Conservation (phyloP, 2,113 vertebrate species). For the Uria aalge region DNA sequence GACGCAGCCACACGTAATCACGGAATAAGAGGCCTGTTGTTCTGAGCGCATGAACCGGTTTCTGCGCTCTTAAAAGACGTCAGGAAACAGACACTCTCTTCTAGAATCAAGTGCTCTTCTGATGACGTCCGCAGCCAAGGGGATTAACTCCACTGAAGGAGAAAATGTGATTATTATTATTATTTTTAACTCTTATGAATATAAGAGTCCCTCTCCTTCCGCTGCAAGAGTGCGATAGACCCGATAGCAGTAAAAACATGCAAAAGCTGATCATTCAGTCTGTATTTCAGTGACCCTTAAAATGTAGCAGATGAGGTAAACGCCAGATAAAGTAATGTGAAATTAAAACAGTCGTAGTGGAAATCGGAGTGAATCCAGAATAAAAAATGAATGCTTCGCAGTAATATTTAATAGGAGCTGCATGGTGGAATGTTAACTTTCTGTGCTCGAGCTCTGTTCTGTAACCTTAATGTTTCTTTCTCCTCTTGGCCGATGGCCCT, state of each 20-base stretch:
- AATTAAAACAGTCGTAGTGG: background rate
- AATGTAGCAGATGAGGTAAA: background rate
- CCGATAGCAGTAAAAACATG: background rate
- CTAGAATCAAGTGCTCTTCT: background rate
- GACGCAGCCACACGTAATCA: background rate
- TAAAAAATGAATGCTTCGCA: background rate
- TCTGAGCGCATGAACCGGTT: accelerated
- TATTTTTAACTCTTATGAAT: background rate
- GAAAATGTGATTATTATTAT: background rate
- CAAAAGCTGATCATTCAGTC: accelerated
- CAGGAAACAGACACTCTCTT: background rate
- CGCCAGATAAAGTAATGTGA: background rate
- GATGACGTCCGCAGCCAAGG: background rate
- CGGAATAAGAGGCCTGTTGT: background rate
- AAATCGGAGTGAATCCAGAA: background rate
- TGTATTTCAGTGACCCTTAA: background rate
- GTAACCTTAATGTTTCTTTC: background rate
- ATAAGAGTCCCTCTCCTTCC: background rate
- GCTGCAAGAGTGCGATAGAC: background rate
- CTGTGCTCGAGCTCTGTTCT: background rate
- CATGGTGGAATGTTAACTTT: background rate
- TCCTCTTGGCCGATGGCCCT: background rate
- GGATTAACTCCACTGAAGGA: background rate
- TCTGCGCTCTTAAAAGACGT: accelerated
- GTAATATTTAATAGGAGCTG: background rate